Conservation (phyloP, 2,113 vertebrate species). For the Cottus gobio region DNA sequence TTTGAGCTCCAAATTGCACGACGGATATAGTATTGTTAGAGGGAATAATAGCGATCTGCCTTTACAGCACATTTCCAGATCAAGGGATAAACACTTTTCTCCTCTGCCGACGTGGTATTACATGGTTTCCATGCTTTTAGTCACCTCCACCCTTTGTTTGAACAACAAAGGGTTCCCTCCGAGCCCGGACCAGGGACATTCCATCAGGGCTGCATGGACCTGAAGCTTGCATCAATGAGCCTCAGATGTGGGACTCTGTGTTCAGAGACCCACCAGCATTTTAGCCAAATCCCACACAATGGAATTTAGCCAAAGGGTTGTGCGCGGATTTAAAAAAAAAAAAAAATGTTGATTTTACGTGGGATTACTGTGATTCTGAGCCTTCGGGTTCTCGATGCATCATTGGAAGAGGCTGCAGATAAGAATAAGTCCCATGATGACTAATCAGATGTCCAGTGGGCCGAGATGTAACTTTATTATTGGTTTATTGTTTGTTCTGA, state of each 20-base stretch:
- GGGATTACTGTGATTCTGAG: slow-evolving; percentile 21
- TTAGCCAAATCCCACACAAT: slow-evolving; percentile 38
- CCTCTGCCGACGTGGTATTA: background rate
- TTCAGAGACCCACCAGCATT: slow-evolving; percentile 28
- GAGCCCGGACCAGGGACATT: slow-evolving; percentile 32
- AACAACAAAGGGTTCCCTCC: slow-evolving; percentile 1
- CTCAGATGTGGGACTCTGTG: slow-evolving; percentile 31
- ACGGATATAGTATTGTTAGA: background rate
- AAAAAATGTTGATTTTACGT: slow-evolving; percentile 31
- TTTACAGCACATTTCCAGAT: background rate
- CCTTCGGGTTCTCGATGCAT: slow-evolving; percentile 24
- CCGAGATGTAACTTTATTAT: background rate
- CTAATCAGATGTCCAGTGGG: slow-evolving; percentile 16
- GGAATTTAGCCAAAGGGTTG: background rate
- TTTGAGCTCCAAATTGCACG: background rate
- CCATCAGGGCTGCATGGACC: slow-evolving; percentile 47
- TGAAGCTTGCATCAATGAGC: slow-evolving; percentile 23
- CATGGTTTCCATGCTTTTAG: background rate
- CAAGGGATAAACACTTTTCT: background rate
- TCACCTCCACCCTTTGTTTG: background rate
- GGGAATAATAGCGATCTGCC: slow-evolving; percentile 1
- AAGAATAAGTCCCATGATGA: slow-evolving; percentile 23
- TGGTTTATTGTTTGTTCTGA: background rate
- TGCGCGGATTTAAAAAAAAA: slow-evolving; percentile 13
- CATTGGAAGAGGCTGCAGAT: slow-evolving; percentile 6